Base-by-base conservation (phyloP, 1,140 invertebrate genomes). In the Ganaspis sp. region DNA sequence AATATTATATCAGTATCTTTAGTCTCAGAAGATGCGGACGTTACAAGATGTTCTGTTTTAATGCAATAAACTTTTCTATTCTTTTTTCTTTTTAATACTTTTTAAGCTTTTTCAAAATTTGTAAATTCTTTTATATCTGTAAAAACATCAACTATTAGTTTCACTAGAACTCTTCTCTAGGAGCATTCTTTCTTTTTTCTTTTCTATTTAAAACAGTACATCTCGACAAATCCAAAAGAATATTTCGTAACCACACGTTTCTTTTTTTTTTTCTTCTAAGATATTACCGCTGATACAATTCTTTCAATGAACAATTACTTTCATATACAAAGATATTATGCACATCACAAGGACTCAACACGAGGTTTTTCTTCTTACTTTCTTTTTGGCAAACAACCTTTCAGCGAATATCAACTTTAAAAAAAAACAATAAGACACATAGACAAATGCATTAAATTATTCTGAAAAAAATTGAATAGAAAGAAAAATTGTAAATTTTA, bases 401-500 rank as follows among this genome's bases (percentile, higher is more conserved):
- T 76, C 64, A 15, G 58, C 70, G 37, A 58, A 19, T 12, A 34
- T 77, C n/a, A n/a, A n/a, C n/a, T 72, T 58, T 34, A 42, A 40
- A 76, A 45, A 17, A 76, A 64, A 45, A 74, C 70, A 77, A 53
- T 54, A 73, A 73, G 72, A 70, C 26, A 69, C 54, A 58, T 71
- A 69, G 69, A 49, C 17, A 9, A 6, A 72, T 58, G 9, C 53
- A 69, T 72, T 69, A 75, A 73, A 80, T 74, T 6, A 73, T 64
- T 75, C 38, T 64, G 73, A 26, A 38, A 70, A 49, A 49, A 69
- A 58, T 23, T 72, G 26, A 73, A 76, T 64, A 64, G 77, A 77
- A 86, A 88, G 85, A 76, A 87, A 86, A 86, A 84, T 82, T 86
- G 81, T 84, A 85, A 82, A 77, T 80, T 88, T 88, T 87, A 87